phyloP scores from a whole-genome alignment of 1,140 invertebrate genomes.

The Choristoneura fumiferana region DNA sequence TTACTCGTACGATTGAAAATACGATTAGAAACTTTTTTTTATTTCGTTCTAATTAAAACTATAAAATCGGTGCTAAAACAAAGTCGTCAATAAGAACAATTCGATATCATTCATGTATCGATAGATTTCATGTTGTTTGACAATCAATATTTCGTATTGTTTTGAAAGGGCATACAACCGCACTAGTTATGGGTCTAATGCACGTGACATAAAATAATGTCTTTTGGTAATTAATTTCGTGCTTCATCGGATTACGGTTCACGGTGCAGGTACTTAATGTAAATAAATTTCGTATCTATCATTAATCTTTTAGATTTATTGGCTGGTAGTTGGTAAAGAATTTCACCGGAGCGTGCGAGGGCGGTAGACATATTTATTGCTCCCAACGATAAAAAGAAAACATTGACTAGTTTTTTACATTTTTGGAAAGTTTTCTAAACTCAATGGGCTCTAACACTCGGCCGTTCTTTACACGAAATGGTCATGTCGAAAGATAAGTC shows the following conservation, averaged over 20 bases:
- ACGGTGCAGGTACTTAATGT: conserved; percentile 61
- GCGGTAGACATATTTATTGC: conserved; percentile 68
- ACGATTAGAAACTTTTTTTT: too few species aligned
- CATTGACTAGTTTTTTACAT: conserved; percentile 50
- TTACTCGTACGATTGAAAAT: too few species aligned
- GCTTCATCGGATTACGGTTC: conserved; percentile 63
- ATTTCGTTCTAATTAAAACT: too few species aligned
- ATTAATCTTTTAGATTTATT: conserved; percentile 72
- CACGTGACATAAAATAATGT: conserved; percentile 32
- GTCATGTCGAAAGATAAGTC: conserved; percentile 41
- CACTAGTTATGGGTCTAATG: too few species aligned
- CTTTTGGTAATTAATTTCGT: conserved; percentile 65
- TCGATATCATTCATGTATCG: too few species aligned
- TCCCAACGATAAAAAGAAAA: conserved; percentile 56
- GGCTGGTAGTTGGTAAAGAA: conserved; percentile 54
- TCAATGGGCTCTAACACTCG: conserved; percentile 39
- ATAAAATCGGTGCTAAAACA: too few species aligned
- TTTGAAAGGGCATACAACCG: too few species aligned
- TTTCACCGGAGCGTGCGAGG: conserved; percentile 51
- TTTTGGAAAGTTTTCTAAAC: conserved; percentile 42
- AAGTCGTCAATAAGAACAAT: too few species aligned
- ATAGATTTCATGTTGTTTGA: too few species aligned
- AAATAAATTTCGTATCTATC: conserved; percentile 69
- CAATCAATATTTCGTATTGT: too few species aligned
- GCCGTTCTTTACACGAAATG: conserved; percentile 28